Evolutionary conservation across 2,888 invertebrate species (phyloP), one percentile per base, ranked within the genome.

Genomic region (Deilephila elpenor): DNA sequence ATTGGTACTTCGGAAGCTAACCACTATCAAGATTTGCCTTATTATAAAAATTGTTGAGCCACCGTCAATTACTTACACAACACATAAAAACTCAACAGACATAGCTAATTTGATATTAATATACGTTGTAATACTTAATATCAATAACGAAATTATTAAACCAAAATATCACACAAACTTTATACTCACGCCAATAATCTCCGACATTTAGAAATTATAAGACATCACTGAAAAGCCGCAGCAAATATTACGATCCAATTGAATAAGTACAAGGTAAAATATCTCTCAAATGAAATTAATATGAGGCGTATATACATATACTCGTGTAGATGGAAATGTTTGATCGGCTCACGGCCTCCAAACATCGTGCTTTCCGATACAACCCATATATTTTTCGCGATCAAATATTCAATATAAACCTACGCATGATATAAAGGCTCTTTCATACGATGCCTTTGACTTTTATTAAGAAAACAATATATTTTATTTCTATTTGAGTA

Each of bases 341-440:
- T 64, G 72, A 72, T 64, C 64, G 72, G 72, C 64, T 72, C 25
- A 72, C 59, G 19, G 72, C 56, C 56, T 64, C 56, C 64, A 34
- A 8, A 34, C 17, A 59, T 34, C 71, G n/a, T 29, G 64, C 34
- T 56, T 72, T 53, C 64, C 19, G 56, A 59, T 71, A 59, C 51
- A 11, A 34, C 17, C 59, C 59, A 62, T 51, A 62, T 62, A 62
- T 72, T 67, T 53, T 56, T 71, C 14, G 19, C 32, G 67, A 72
- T 74, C 44, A 59, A 71, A 71, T 73, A 73, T 73, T 73, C 73
- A 73, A 71, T 71, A 34, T 56, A 67, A 51, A 51, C 67, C 51
- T 51, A 67, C 67, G 25, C 67, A 62, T n/a, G 56, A 56, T 56
- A 32, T 64, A 64, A 67, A 44, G 44, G 25, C 37, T 44, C 20